These are phyloP conservation scores for Geopemphigus sp. DNA, from an alignment of 1,140 invertebrate genomes.

Conservation along the genomic window DNA sequence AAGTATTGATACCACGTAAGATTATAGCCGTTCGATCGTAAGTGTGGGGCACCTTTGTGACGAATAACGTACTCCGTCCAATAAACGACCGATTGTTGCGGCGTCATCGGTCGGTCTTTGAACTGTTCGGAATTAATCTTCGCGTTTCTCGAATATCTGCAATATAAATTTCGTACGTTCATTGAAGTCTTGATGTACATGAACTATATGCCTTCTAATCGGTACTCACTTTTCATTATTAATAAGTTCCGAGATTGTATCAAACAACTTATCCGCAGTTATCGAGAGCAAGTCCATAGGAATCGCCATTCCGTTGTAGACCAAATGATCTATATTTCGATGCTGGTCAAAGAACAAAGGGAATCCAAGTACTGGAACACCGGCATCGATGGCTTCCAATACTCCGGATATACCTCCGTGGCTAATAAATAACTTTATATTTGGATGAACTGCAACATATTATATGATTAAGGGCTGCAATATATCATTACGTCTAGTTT, in stretches of 20 bases:
- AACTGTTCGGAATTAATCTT: too few species aligned
- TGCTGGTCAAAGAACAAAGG: conserved; percentile 66
- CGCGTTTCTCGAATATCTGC: too few species aligned
- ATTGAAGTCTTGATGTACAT: too few species aligned
- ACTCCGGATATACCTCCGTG: conserved; percentile 69
- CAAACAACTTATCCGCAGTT: conserved; percentile 52
- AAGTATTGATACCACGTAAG: too few species aligned
- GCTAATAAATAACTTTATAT: conserved; percentile 67
- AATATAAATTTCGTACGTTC: too few species aligned
- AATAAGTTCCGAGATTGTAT: conserved; percentile 2
- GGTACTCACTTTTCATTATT: conserved; percentile 21
- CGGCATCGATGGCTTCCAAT: conserved; percentile 68
- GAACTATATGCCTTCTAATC: too few species aligned
- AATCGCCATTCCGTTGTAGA: conserved; percentile 54
- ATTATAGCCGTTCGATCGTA: too few species aligned
- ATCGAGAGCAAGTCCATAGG: conserved; percentile 55
- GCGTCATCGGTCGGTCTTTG: too few species aligned
- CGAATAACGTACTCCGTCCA: too few species aligned
- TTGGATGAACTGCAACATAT: conserved; percentile 61
- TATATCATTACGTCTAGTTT: neutral
- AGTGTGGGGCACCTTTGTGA: too few species aligned
- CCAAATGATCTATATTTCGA: conserved; percentile 55
- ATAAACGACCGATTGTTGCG: too few species aligned
- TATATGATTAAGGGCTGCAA: neutral
- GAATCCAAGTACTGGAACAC: too few species aligned